These are phyloP conservation scores for Turritopsis dohrnii DNA, from an alignment of 30 jellyfish, hydroid and myxozoan genomes.

Conservation along the genomic window DNA sequence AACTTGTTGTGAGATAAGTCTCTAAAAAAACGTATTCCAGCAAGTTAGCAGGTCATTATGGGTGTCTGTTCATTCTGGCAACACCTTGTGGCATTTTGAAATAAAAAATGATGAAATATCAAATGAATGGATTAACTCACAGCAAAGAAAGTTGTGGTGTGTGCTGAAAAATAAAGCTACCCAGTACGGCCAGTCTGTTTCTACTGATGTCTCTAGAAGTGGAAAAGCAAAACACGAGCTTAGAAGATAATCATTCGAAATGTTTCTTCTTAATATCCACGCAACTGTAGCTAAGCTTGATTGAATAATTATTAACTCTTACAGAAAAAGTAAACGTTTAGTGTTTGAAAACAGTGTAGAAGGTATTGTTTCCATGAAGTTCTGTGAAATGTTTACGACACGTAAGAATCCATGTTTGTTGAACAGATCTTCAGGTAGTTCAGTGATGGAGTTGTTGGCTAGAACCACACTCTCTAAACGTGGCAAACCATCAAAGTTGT, in stretches of 20 bases:
- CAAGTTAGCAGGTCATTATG: too few relatives aligned
- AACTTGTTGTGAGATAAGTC: conserved; percentile 12
- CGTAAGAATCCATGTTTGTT: background rate
- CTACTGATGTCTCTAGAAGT: background rate
- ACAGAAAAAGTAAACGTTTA: background rate
- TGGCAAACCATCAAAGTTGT: background rate
- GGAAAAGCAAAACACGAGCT: background rate
- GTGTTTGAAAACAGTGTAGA: background rate
- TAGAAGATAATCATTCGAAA: too few relatives aligned
- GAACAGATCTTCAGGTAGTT: background rate
- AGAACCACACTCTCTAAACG: background rate
- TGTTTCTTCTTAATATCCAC: background rate
- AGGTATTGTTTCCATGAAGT: background rate
- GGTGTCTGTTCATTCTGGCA: too few relatives aligned
- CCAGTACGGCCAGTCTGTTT: background rate
- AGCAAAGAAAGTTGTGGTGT: background rate
- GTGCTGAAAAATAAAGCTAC: background rate
- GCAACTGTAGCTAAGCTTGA: too few relatives aligned
- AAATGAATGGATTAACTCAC: background rate
- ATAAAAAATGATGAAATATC: too few relatives aligned
- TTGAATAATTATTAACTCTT: background rate
- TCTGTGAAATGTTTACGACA: background rate
- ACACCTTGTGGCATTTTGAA: too few relatives aligned
- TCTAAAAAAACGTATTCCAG: background rate
- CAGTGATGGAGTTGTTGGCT: background rate